Percentiles rank a stretch among this genome's conserved stretches.
phyloP scores from a whole-genome alignment of 92 coral and sea anemone species.

The Zoanthus sansibaricus region DNA sequence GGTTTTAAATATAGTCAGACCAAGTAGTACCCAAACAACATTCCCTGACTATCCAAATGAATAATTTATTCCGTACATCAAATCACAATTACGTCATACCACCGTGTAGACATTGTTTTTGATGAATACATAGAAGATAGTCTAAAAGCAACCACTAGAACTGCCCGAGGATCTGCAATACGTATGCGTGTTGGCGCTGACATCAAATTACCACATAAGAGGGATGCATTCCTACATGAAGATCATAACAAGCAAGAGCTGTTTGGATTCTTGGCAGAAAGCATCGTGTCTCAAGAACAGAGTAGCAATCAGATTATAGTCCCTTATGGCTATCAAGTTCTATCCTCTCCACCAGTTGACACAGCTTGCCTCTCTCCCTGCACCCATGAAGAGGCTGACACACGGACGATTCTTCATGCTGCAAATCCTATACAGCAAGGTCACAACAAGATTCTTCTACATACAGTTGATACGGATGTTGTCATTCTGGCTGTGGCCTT shows the following conservation, averaged over 20 bases:
- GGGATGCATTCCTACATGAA: slow-evolving; percentile 40
- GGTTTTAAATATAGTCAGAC: slow-evolving; percentile 28
- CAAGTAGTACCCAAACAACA: slow-evolving; percentile 3
- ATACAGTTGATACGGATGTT: slow-evolving; percentile 73
- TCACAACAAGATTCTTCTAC: slow-evolving; percentile 37
- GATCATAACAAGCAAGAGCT: slow-evolving; percentile 8
- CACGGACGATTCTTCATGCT: slow-evolving; percentile 60
- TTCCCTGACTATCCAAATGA: slow-evolving; percentile 55
- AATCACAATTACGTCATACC: slow-evolving; percentile 62
- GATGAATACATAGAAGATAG: slow-evolving; percentile 64
- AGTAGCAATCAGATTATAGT: slow-evolving; percentile 13
- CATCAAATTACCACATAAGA: slow-evolving; percentile 49
- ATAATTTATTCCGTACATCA: slow-evolving; percentile 65
- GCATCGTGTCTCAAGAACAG: too few species aligned
- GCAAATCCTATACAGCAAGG: slow-evolving; percentile 54
- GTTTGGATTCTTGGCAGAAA: not conserved
- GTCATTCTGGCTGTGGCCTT: slow-evolving; percentile 46
- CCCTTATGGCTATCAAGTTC: slow-evolving; percentile 30
- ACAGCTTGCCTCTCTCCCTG: slow-evolving; percentile 26
- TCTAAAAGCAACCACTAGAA: slow-evolving; percentile 68
- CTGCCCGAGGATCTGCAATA: slow-evolving; percentile 46
- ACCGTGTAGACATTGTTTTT: slow-evolving; percentile 77
- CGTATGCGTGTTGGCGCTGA: slow-evolving; percentile 51
- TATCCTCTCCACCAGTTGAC: slow-evolving; percentile 44
- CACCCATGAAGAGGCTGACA: slow-evolving; percentile 67